Evolutionary conservation across 2,888 invertebrate species (phyloP), one percentile per base, ranked within the genome.

Genomic region (Himalopsyche kuldschensis): DNA sequence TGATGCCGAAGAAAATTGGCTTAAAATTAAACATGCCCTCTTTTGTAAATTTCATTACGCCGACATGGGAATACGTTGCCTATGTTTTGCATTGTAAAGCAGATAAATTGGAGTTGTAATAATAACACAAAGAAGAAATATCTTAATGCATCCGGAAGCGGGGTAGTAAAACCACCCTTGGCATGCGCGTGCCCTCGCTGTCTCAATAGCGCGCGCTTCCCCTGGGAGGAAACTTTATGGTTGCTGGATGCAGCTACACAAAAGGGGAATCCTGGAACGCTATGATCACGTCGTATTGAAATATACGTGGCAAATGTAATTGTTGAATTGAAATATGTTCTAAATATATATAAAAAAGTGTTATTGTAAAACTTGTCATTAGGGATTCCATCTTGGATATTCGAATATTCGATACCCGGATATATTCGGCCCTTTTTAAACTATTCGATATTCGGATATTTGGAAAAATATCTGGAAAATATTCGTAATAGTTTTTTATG

Each of bases 101-200:
- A 55, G 55, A 55, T 55, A 55, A 55, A 55, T 55, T 55, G 20
- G 55, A 55, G 55, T 55, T 55, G 55, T 55, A 55, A 55, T 55
- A 55, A 55, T 55, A 55, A 55, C 55, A 55, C 55, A 55, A 55
- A 55, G 55, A 55, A 55, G 55, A 55, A 55, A 55, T 55, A 55
- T 55, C 55, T 55, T 31, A 80, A 80, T 80, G 31, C 80, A 80
- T 80, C 63, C 80, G 63, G 30, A 55, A 55, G 41, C 31, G 17
- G 32, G 31, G 69, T 55, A 80, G 31, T 55, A 80, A 31, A 80
- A 55, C 55, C 55, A 55, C 55, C 55, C 55, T 55, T 55, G 55
- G 55, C 55, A 55, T 55, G 55, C 55, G 55, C 55, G 55, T 55
- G 55, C 55, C 55, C 55, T 55, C 55, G 55, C 55, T 20, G 55